Percentiles rank a stretch among this genome's conserved stretches.
Conservation (phyloP, 2,888 invertebrate species). For the Pherbina coryleti region DNA sequence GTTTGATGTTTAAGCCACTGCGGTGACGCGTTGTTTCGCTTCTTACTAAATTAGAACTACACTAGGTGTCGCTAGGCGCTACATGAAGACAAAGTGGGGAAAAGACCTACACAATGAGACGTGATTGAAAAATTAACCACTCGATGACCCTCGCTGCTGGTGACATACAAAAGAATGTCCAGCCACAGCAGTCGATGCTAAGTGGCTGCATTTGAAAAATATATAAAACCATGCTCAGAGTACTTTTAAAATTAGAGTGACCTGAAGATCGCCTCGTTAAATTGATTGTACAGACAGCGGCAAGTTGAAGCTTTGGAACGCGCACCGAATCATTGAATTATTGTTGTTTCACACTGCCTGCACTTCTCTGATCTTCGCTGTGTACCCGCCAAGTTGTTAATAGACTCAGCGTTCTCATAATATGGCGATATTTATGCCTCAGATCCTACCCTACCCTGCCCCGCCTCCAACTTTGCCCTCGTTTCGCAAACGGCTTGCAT, state of each 20-base stretch:
- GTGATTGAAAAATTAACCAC: not conserved
- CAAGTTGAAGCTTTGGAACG: not conserved
- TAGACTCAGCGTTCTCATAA: not conserved
- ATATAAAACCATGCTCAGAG: not conserved
- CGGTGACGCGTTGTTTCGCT: not conserved
- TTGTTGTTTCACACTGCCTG: not conserved
- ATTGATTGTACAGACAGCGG: not conserved
- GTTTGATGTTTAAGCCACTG: not conserved
- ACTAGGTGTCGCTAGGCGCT: constrained; percentile 37
- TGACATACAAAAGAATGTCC: not conserved
- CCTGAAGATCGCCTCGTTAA: constrained; percentile 8
- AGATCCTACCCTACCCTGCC: not conserved
- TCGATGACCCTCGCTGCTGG: not conserved
- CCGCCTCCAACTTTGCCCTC: constrained; percentile 3
- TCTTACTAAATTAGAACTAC: constrained; percentile 16
- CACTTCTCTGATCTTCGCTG: not conserved
- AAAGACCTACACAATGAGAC: constrained; percentile 9
- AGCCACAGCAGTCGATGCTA: not conserved
- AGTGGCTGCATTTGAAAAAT: not conserved
- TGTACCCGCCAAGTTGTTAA: not conserved
- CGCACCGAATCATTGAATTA: not conserved
- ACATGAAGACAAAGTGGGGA: constrained; percentile 21
- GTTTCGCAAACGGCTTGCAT: not conserved
- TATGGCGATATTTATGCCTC: not conserved
- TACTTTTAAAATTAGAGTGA: not conserved